Evolutionary conservation across 2,888 invertebrate genomes (phyloP).

Genomic region (Colletes collaris): DNA sequence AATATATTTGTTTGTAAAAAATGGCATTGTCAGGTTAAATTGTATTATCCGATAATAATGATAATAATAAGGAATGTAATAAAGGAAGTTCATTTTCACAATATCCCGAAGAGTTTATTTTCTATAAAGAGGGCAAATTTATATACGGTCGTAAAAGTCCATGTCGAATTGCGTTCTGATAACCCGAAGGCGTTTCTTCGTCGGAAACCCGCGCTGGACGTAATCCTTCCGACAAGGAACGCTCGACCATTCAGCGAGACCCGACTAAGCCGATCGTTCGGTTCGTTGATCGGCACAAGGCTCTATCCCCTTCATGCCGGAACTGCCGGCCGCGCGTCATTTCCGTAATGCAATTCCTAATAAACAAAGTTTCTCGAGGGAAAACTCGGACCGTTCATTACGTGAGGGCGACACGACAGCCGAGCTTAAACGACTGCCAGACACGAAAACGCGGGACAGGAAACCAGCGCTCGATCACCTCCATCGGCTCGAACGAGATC

Average conservation of each 20-base stretch:
- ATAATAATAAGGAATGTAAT: too few species aligned
- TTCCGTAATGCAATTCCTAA: slow-evolving; percentile 51
- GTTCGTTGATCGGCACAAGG: background rate
- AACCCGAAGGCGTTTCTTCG: background rate
- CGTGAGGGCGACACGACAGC: slow-evolving; percentile 30
- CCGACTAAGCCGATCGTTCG: slow-evolving; percentile 10
- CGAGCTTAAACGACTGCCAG: slow-evolving; percentile 27
- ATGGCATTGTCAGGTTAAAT: too few species aligned
- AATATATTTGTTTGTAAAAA: too few species aligned
- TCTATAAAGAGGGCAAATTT: too few species aligned
- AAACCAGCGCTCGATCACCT: background rate
- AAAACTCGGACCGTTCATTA: slow-evolving; percentile 41
- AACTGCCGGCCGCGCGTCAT: slow-evolving; percentile 35
- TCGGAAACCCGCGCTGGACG: background rate
- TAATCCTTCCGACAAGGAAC: slow-evolving; percentile 27
- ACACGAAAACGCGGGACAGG: slow-evolving; percentile 28
- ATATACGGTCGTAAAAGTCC: too few species aligned
- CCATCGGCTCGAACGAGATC: slow-evolving; percentile 35
- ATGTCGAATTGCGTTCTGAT: background rate
- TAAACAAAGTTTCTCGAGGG: slow-evolving; percentile 48
- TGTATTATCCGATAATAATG: too few species aligned
- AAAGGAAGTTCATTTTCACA: too few species aligned
- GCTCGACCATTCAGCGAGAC: slow-evolving; percentile 2
- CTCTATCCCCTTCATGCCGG: slow-evolving; percentile 6
- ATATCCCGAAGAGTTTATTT: too few species aligned